phyloP scores from a whole-genome alignment of 92 coral and sea anemone species.

The Umimayanthus kanabou region DNA sequence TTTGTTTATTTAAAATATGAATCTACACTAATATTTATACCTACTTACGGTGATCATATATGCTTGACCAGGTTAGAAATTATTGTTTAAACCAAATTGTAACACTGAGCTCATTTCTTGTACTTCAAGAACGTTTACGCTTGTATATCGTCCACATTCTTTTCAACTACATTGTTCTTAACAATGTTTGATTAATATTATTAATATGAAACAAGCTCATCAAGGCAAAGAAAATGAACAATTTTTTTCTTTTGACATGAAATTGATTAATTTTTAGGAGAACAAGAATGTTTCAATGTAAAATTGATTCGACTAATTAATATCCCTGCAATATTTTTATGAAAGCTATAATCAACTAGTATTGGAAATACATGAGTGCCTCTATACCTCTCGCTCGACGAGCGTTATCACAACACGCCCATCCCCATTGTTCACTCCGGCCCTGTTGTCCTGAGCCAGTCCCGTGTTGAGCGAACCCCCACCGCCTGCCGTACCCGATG shows the following conservation, averaged over 20 bases:
- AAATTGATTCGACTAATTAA: neutral
- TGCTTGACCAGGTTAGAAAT: no score
- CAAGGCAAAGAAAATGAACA: neutral
- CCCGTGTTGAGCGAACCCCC: constrained; percentile 93
- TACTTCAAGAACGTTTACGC: neutral
- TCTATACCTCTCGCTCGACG: constrained; percentile 26
- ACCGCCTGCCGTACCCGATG: constrained; percentile 86
- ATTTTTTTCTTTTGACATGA: neutral
- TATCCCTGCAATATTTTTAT: no score
- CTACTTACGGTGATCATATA: no score
- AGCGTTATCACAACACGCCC: constrained; percentile 65
- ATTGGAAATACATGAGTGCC: neutral
- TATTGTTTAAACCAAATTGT: no score
- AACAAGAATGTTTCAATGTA: neutral
- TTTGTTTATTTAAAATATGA: no score
- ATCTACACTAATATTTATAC: no score
- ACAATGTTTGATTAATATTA: neutral
- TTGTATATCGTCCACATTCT: neutral
- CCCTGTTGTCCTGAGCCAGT: constrained; percentile 57
- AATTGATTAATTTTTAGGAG: no score
- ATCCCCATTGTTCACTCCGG: constrained; percentile 76
- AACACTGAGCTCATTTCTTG: neutral
- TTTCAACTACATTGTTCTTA: neutral
- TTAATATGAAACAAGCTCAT: neutral
- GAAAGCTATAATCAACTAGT: neutral